Evolutionary conservation across 2,113 vertebrate genomes (phyloP).

Genomic region (Centropristis striata): DNA sequence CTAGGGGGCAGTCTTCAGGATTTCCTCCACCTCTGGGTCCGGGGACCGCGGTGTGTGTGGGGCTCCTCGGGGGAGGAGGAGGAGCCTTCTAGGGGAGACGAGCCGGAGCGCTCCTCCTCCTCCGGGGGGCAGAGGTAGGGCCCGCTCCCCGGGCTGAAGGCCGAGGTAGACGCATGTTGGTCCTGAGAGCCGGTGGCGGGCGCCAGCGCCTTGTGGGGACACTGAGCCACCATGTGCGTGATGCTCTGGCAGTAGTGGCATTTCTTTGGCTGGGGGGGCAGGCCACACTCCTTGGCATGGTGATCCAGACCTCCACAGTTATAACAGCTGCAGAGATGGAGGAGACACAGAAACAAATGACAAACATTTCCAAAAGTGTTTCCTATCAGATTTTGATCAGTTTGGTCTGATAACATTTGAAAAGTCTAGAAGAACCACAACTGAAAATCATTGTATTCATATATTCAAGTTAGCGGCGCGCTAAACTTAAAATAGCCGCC

Average conservation of each 20-base stretch:
- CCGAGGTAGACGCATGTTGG: slow-evolving; percentile 84
- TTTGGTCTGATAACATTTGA: too few relatives aligned
- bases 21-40: slow-evolving; percentile 95
- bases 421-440: too few relatives aligned
- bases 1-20: slow-evolving; percentile 83
- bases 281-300: slow-evolving; percentile 98
- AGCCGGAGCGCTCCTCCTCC: slow-evolving; percentile 85
- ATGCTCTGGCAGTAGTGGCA: slow-evolving; percentile 99
- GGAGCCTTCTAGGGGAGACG: slow-evolving; percentile 89
- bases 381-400: too few relatives aligned
- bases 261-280: slow-evolving; percentile 99
- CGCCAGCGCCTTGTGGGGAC: slow-evolving; percentile 89
- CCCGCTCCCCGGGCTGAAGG: slow-evolving; percentile 73
- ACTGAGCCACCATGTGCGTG: slow-evolving; percentile 96
- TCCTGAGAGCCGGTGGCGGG: slow-evolving; percentile 93
- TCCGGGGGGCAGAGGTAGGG: slow-evolving; percentile 85
- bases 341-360: neutral
- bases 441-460: too few relatives aligned
- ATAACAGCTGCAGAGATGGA: slow-evolving; percentile 90
- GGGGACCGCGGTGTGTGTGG: slow-evolving; percentile 87
- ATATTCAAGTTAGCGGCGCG: too few relatives aligned
- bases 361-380: too few relatives aligned
- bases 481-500: too few relatives aligned
- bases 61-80: slow-evolving; percentile 92
- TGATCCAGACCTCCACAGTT: slow-evolving; percentile 99